Base-by-base conservation (phyloP, 2,888 invertebrate species). In the Bruchidius siliquastri region DNA sequence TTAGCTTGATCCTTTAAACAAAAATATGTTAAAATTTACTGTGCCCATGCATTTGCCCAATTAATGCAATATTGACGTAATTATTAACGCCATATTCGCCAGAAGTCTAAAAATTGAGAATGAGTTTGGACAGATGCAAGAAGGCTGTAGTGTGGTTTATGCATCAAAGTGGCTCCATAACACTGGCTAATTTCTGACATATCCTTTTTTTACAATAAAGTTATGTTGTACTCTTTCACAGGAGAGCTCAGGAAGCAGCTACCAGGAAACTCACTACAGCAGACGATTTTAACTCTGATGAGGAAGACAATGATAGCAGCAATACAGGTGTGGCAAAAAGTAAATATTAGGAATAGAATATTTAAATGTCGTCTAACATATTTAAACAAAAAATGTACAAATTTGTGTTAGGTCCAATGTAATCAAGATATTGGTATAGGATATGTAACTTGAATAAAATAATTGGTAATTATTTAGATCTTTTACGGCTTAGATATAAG, bases 241-340 rank as follows among this genome's bases (percentile, higher is more conserved):
- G 85, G 77, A 79, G 79, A 77, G 83, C 84, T 22, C 82, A 83
- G 77, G 82, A 83, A 75, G 80, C 80, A 21, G 85, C 84, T 21
- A 81, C 83, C 18, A 83, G 80, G 74, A 84, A 83, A 77, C 76
- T 85, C 72, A 83, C 84, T 8, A 82, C 82, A 67, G 79, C 80
- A 6, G 84, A 83, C 69, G 80, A 83, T 26, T 82, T 80, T 71
- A 81, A 85, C 72, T 83, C 83, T 21, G 83, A 83, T 20, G 79
- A 81, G 66, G 78, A 78, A 22, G 76, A 78, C 26, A 82, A 81
- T 73, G 79, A 80, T 72, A 77, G 81, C n/a, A 81, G 79, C 21
- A 80, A 78, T 69, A 78, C 76, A 8, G 74, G 74, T 20, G 81
- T 80, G 76, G 81, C 81, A 78, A 81, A 68, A 22, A 68, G 68